A percentile compares a stretch with the other conserved stretches of the same genome.
phyloP scores from a whole-genome alignment of 2,797 vertebrate genomes.

The Gorsachius magnificus region DNA sequence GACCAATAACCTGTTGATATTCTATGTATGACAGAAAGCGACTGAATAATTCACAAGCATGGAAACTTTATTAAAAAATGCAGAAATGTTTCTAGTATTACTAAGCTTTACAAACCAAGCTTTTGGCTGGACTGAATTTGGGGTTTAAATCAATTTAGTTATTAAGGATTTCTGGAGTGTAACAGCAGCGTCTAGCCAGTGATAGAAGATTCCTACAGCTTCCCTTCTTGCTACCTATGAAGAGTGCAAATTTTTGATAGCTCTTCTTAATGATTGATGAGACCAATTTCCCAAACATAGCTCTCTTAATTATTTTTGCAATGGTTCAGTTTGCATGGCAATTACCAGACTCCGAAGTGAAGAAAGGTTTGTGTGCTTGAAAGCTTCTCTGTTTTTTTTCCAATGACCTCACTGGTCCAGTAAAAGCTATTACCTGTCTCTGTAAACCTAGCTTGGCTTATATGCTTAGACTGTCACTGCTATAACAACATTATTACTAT shows the following conservation, averaged over 20 bases:
- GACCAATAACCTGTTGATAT: background rate
- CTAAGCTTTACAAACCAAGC: background rate
- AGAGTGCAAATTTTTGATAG: background rate
- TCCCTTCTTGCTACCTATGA: background rate
- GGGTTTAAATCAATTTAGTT: background rate
- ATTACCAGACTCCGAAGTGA: background rate
- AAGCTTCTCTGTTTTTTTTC: background rate
- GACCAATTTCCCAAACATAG: background rate
- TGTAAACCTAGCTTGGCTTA: background rate
- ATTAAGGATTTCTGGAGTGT: background rate
- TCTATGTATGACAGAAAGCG: background rate
- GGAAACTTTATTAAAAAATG: background rate
- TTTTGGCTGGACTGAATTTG: background rate
- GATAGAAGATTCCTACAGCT: background rate
- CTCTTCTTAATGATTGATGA: background rate
- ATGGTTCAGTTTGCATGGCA: background rate
- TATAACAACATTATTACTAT: background rate
- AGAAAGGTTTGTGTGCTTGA: background rate
- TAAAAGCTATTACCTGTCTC: background rate
- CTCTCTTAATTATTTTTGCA: slow-evolving; percentile 20
- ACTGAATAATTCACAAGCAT: background rate
- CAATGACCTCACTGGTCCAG: background rate
- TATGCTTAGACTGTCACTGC: background rate
- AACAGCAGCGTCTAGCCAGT: background rate
- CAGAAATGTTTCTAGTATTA: background rate